A percentile compares a stretch with the other conserved stretches of the same genome.
These are phyloP conservation scores for Thamnophis elegans DNA, from an alignment of 2,797 vertebrate genomes.

Conservation along the genomic window DNA sequence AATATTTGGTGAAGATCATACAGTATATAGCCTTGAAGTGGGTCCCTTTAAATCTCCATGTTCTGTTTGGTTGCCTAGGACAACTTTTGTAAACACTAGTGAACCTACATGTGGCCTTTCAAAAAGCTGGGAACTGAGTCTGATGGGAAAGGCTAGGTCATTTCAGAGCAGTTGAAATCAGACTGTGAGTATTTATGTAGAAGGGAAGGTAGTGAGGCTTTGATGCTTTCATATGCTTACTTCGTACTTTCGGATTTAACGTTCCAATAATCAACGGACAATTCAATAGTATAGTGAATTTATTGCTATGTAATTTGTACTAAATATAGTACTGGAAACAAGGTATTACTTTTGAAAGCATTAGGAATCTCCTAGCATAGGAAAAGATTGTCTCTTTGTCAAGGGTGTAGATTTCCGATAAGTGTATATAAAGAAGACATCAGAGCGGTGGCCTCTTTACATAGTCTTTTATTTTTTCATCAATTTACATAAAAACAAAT, in stretches of 20 bases:
- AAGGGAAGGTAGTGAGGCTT: not conserved
- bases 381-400: slow-evolving; percentile 17
- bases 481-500: slow-evolving; percentile 10
- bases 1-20: not conserved
- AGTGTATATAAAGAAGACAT: not conserved
- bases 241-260: slow-evolving; percentile 7
- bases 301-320: slow-evolving; percentile 13
- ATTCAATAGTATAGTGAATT: not conserved
- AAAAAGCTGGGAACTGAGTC: slow-evolving; percentile 29
- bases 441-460: not conserved
- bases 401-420: not conserved
- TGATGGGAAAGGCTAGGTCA: slow-evolving; percentile 29
- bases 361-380: not conserved
- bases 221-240: slow-evolving; percentile 12
- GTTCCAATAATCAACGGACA: slow-evolving; percentile 15
- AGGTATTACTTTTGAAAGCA: slow-evolving; percentile 21
- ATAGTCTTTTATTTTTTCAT: not conserved
- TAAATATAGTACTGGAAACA: slow-evolving; percentile 24
- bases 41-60: slow-evolving; percentile 35
- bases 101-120: slow-evolving; percentile 30
- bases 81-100: slow-evolving; percentile 41
- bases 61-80: slow-evolving; percentile 49
- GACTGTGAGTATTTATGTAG: not conserved
- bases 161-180: slow-evolving; percentile 14
- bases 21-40: slow-evolving; percentile 8